Evolutionary conservation across 2,113 vertebrate genomes (phyloP), one percentile per base, ranked within the genome.

Genomic region (Megalops atlanticus): DNA sequence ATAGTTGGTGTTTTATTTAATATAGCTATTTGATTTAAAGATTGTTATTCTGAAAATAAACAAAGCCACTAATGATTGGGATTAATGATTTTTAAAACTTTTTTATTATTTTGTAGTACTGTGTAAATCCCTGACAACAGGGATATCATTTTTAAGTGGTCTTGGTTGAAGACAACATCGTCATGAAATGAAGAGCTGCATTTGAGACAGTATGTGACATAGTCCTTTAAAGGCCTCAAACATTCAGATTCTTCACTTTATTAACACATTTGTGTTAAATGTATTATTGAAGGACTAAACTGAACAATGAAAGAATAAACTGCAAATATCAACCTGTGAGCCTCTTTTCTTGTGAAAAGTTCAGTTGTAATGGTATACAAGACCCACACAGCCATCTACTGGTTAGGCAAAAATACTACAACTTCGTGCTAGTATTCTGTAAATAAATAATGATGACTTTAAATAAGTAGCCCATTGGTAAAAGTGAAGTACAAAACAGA

Each of bases 1-100:
- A 83, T 89, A 78, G 90, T 87, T 77, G 85, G 82, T 80, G 85
- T 86, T 89, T 91, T 82, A 91, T 89, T 91, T 91, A 92, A 91
- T 40, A 81, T 85, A 54, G 54, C 76, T 18, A 72, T 49, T 80
- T 77, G 38, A 35, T 79, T 68, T 31, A 79, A 33, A 64, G 31
- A 45, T 27, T 70, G 21, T 68, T 68, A 12, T 43, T 41, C 18
- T 69, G 39, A 27, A 79, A 79, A 31, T 69, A 70, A 68, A 70
- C 43, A 15, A 45, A n/a, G 27, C 45, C 69, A 36, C 69, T 71
- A 71, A 71, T 36, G 36, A 35, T 71, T 71, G 33, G 70, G 38
- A 39, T 12, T 39, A n/a, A n/a, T n/a, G n/a, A 18, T 36, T 72
- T 40, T 73, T 38, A n/a, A n/a, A n/a, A 6, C 38, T 18, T 39